A percentile compares a stretch with the other conserved stretches of the same genome.
Evolutionary conservation across 2,888 invertebrate species (phyloP).

Genomic region (Dicyrtoma fusca): DNA sequence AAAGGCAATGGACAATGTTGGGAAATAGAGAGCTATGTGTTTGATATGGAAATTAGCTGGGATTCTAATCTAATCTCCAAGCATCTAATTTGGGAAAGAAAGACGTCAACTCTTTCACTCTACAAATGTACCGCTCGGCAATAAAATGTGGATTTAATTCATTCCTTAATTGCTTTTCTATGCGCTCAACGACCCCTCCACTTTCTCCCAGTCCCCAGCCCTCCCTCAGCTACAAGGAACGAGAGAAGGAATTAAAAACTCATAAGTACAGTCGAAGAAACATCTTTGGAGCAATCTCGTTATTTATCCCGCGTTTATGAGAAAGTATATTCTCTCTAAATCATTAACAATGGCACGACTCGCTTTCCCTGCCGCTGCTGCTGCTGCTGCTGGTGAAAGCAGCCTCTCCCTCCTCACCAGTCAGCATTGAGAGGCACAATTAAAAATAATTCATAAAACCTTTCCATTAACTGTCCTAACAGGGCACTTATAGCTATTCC

Average conservation of each 20-base stretch:
- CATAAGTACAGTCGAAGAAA: background rate
- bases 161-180: slow-evolving; percentile 25
- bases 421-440: no score
- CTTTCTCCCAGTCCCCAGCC: background rate
- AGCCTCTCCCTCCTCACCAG: no score
- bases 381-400: no score
- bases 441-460: no score
- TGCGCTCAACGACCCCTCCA: background rate
- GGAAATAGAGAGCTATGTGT: slow-evolving; percentile 7
- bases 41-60: slow-evolving; percentile 16
- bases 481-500: no score
- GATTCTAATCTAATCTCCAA: slow-evolving; percentile 19
- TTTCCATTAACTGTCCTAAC: no score
- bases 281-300: no score
- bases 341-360: no score
- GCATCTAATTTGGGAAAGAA: slow-evolving; percentile 17
- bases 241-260: slow-evolving; percentile 12
- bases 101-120: slow-evolving; percentile 18
- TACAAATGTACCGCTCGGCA: slow-evolving; percentile 1
- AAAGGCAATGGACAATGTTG: background rate
- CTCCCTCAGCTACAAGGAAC: background rate
- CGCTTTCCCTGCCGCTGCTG: no score
- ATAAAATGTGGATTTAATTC: slow-evolving; percentile 26
- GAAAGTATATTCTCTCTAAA: no score
- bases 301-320: no score